Evolutionary conservation across 2,888 invertebrate genomes (phyloP), one percentile per base, ranked within the genome.

Genomic region (Epinotia nisella): DNA sequence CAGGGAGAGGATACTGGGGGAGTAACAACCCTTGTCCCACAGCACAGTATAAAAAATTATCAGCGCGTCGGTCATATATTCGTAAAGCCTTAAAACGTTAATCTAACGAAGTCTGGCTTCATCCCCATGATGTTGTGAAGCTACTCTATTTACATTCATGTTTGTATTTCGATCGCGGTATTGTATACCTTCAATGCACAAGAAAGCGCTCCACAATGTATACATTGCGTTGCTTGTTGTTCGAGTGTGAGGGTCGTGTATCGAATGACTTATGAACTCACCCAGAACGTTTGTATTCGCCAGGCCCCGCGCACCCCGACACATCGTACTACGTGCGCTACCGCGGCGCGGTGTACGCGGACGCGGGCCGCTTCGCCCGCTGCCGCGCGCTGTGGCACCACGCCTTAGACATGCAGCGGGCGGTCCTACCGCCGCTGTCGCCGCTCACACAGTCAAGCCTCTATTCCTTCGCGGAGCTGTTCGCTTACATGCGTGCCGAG

Each of bases 331-430:
- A 98, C 91, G 98, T 99, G 79, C 95, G 99, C 19, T 98, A 98
- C 91, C 95, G 98, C 82, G 98, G 98, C 75, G 98, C 98, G 0
- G 96, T 98, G 76, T 99, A 98, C 93, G 99, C 99, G 53, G 99
- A 99, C 91, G 97, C 98, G 77, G 98, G 99, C 2, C 97, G 98
- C 83, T 99, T 98, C 94, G 95, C 96, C 80, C 95, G 97, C 79
- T 99, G 99, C 91, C 98, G 99, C 77, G 96, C 97, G 82, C 94
- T 99, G 76, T 99, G 99, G 99, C 98, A 98, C 90, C 98, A 99
- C 92, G 99, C 99, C 39, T 94, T 99, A 51, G 98, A 98, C 87
- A 98, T 98, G 97, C 99, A 99, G 90, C 98, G 98, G 87, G 96
- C 96, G 76, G 98, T 98, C 93, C 94, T 99, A 78, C 98, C 98